Percentiles rank a stretch among this genome's conserved stretches.
Evolutionary conservation across 2,888 invertebrate genomes (phyloP).

Genomic region (Plebejus anna): DNA sequence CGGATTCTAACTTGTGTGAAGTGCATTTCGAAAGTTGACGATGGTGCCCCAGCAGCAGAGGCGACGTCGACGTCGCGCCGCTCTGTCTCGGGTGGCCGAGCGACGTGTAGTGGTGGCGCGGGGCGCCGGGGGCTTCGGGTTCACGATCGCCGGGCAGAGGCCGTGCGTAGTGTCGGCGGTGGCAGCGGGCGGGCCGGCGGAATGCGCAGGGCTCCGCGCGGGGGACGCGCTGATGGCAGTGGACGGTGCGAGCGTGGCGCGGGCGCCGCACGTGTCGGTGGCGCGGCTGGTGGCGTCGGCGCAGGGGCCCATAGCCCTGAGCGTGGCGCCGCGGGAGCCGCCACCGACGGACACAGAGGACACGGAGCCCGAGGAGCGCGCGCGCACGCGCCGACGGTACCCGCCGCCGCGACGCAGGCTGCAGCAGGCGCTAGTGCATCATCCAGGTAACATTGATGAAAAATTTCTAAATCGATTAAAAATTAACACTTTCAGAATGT

Average conservation of each 20-base stretch:
- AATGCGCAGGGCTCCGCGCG: constrained; percentile 92
- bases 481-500: too few relatives aligned
- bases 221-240: constrained; percentile 96
- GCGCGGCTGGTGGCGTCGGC: constrained; percentile 94
- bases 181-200: constrained; percentile 91
- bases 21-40: constrained; percentile 42
- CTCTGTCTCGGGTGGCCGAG: constrained; percentile 78
- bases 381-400: constrained; percentile 63
- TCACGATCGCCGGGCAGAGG: constrained; percentile 97
- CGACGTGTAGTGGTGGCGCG: constrained; percentile 91
- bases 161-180: constrained; percentile 97
- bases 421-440: constrained; percentile 58
- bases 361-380: constrained; percentile 70
- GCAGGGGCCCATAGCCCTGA: constrained; percentile 89
- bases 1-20: neutral
- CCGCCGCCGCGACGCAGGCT: constrained; percentile 68
- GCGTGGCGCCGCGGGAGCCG: constrained; percentile 84
- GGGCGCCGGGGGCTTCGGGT: constrained; percentile 96
- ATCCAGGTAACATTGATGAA: constrained; percentile 51
- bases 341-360: constrained; percentile 72
- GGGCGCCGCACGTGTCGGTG: constrained; percentile 95
- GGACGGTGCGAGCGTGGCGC: constrained; percentile 94
- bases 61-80: constrained; percentile 66
- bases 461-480: too few relatives aligned
- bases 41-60: constrained; percentile 76